phyloP scores from a whole-genome alignment of 1,140 invertebrate genomes.

The Dryas iulia region DNA sequence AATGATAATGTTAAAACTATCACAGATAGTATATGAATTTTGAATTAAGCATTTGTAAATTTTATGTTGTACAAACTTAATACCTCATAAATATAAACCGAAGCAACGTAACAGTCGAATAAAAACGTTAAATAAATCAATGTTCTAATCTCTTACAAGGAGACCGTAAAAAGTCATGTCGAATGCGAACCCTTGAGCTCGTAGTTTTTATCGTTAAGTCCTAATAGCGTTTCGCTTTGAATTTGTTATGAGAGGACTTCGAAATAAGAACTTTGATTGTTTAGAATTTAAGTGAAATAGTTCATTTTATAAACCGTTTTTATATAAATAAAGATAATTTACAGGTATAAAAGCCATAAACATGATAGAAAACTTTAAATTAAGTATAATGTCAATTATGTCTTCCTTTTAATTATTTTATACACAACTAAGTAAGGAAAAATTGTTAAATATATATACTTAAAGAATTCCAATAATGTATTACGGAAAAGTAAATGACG shows the following conservation, averaged over 20 bases:
- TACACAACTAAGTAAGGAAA: neutral
- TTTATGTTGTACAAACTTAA: neutral
- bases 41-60: neutral
- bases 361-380: too few relatives aligned
- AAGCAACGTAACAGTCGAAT: constrained; percentile 4
- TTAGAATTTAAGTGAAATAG: neutral
- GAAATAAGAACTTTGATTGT: neutral
- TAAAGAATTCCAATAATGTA: neutral
- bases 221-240: neutral
- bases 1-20: neutral
- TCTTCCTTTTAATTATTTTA: neutral
- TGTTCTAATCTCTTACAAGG: constrained; percentile 4
- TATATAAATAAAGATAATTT: too few relatives aligned
- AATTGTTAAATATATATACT: neutral
- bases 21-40: neutral
- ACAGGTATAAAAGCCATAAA: too few relatives aligned
- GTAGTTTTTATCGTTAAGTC: constrained; percentile 13
- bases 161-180: constrained; percentile 25
- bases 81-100: constrained; percentile 22
- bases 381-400: too few relatives aligned
- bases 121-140: constrained; percentile 24
- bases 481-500: neutral
- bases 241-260: neutral
- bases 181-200: constrained; percentile 11
- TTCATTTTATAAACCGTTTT: too few relatives aligned